These are phyloP conservation scores for Circaetus gallicus DNA, from an alignment of 2,113 vertebrate species.

Conservation along the genomic window DNA sequence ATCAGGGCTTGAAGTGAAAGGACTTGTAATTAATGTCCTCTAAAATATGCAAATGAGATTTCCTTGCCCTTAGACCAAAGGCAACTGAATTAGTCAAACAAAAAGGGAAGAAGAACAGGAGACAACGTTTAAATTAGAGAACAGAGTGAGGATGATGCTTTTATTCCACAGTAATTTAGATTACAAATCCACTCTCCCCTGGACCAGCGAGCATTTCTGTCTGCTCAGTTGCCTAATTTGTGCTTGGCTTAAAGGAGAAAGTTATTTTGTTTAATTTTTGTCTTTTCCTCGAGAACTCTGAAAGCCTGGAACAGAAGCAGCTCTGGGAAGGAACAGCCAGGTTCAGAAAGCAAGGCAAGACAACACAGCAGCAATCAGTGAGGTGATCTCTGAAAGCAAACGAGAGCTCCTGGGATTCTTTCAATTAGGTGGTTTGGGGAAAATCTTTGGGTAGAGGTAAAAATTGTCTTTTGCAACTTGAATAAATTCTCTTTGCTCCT, in stretches of 20 bases:
- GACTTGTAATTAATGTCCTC: not conserved
- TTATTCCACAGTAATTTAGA: not conserved
- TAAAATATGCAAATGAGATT: not conserved
- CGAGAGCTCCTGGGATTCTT: not conserved
- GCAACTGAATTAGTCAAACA: not conserved
- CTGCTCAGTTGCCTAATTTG: not conserved
- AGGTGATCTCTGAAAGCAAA: not conserved
- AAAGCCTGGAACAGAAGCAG: not conserved
- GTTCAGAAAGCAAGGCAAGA: not conserved
- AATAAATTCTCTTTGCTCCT: not conserved
- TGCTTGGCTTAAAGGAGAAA: not conserved
- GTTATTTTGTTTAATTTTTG: not conserved
- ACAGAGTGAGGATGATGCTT: not conserved
- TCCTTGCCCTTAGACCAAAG: slow-evolving; percentile 12
- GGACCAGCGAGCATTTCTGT: not conserved
- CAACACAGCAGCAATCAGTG: not conserved
- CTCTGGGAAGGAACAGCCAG: not conserved
- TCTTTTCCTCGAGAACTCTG: not conserved
- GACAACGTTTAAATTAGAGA: slow-evolving; percentile 5
- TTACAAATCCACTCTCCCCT: not conserved
- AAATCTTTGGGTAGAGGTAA: not conserved
- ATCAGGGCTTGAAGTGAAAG: not conserved
- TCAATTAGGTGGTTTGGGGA: not conserved
- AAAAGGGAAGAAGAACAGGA: not conserved
- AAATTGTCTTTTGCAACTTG: not conserved